These are phyloP conservation scores for Sigmodon hispidus DNA, from an alignment of 2,113 vertebrate species.

Conservation along the genomic window DNA sequence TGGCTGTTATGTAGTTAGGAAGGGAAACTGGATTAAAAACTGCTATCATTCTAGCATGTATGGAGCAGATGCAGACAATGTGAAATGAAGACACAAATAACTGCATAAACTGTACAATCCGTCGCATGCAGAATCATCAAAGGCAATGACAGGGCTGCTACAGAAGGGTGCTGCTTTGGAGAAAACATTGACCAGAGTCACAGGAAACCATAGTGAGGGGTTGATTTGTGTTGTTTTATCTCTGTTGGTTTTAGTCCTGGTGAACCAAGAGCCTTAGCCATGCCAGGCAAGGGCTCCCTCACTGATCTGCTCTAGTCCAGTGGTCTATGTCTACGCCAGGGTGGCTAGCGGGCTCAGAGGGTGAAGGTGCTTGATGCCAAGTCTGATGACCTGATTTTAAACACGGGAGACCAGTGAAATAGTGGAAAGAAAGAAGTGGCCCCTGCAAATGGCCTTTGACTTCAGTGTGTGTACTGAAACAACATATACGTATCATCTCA, in stretches of 20 bases:
- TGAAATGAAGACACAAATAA: background rate
- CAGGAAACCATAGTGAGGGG: background rate
- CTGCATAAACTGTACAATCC: background rate
- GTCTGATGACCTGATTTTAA: background rate
- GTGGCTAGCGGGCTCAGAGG: no score
- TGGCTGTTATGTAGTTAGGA: background rate
- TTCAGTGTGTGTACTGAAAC: rapidly evolving
- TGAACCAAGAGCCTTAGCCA: background rate
- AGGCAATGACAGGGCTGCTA: background rate
- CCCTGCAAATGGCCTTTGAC: background rate
- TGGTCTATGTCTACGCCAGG: background rate
- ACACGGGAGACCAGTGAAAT: background rate
- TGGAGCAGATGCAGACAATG: background rate
- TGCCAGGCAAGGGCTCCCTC: no score
- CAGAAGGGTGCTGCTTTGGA: background rate
- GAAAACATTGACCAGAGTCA: background rate
- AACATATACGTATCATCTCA: background rate
- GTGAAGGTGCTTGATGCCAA: no score
- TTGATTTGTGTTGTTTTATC: background rate
- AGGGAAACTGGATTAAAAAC: conserved; percentile 39
- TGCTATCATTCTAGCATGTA: background rate
- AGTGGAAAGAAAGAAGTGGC: background rate
- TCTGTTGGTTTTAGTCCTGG: background rate
- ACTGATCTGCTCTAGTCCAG: background rate
- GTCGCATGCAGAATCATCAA: background rate